These are phyloP conservation scores for Hycleus phaleratus DNA, from an alignment of 1,140 invertebrate species.

Conservation along the genomic window DNA sequence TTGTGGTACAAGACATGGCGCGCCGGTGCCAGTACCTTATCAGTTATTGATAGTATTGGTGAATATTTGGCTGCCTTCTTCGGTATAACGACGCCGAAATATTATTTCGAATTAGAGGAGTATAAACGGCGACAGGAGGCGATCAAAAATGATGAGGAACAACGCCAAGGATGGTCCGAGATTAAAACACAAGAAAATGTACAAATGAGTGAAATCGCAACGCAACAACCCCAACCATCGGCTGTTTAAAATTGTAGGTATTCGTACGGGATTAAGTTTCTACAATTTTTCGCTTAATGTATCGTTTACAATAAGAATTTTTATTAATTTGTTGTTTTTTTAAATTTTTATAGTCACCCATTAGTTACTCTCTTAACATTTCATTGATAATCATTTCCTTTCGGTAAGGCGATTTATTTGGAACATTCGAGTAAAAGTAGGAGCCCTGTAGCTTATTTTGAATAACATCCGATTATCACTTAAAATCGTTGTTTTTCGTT, in stretches of 20 bases:
- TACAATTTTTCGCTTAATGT: too few species aligned
- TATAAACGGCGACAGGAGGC: slow-evolving; percentile 57
- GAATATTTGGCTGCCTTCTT: slow-evolving; percentile 77
- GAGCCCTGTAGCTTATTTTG: too few species aligned
- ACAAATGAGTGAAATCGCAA: slow-evolving; percentile 14
- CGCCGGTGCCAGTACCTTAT: slow-evolving; percentile 56
- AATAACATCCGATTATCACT: too few species aligned
- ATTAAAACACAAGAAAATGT: slow-evolving; percentile 5
- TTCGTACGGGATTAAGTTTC: not conserved
- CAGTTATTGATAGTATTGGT: slow-evolving; percentile 75
- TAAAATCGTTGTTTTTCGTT: too few species aligned
- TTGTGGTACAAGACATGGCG: slow-evolving; percentile 58
- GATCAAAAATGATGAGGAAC: slow-evolving; percentile 46
- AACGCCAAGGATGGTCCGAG: slow-evolving; percentile 38
- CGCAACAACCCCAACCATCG: slow-evolving; percentile 12
- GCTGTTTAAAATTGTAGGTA: slow-evolving; percentile 12
- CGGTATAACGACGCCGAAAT: slow-evolving; percentile 87
- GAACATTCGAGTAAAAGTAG: too few species aligned
- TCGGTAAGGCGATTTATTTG: too few species aligned
- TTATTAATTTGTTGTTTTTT: too few species aligned
- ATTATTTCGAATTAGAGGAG: slow-evolving; percentile 82
- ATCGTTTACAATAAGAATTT: too few species aligned
- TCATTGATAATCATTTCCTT: too few species aligned
- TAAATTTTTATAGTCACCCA: too few species aligned
- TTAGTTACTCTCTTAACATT: too few species aligned